phyloP scores from a whole-genome alignment of 2,113 vertebrate species.

The Larimichthys crocea region DNA sequence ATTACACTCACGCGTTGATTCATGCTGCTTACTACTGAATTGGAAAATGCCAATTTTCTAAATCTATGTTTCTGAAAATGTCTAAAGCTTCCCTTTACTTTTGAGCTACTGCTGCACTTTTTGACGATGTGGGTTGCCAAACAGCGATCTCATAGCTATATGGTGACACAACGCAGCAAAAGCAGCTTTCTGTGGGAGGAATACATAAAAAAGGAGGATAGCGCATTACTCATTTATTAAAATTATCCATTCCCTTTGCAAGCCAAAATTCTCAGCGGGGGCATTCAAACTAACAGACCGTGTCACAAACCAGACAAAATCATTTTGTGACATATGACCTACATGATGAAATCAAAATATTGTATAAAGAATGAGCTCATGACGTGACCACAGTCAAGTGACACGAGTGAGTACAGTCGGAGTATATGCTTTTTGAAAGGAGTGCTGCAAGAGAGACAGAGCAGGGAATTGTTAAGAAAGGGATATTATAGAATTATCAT shows the following conservation, averaged over 20 bases:
- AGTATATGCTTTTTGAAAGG: conserved; percentile 32
- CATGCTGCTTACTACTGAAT: conserved; percentile 12
- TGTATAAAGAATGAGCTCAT: conserved; percentile 7
- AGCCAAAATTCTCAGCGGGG: conserved; percentile 1
- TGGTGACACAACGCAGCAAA: not conserved
- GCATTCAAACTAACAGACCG: conserved; percentile 25
- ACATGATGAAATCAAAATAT: conserved; percentile 28
- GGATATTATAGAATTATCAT: conserved; percentile 65
- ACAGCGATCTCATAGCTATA: not conserved
- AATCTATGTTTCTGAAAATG: conserved; percentile 8
- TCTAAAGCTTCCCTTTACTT: conserved; percentile 12
- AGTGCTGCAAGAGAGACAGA: conserved; percentile 29
- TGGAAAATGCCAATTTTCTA: conserved; percentile 12
- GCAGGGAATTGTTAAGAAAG: conserved; percentile 51
- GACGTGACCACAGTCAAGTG: conserved; percentile 33
- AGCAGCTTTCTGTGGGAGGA: conserved; percentile 14
- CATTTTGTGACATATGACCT: conserved; percentile 19
- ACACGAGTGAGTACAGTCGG: conserved; percentile 24
- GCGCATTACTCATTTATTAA: conserved; percentile 35
- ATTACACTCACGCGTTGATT: conserved; percentile 3
- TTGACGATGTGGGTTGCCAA: not conserved
- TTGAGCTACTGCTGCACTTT: conserved; percentile 14
- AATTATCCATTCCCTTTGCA: conserved; percentile 36
- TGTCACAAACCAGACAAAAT: conserved; percentile 29
- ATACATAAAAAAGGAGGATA: not conserved